Conservation (phyloP, 2,888 invertebrate species). For the Pardosa pseudoannulata region DNA sequence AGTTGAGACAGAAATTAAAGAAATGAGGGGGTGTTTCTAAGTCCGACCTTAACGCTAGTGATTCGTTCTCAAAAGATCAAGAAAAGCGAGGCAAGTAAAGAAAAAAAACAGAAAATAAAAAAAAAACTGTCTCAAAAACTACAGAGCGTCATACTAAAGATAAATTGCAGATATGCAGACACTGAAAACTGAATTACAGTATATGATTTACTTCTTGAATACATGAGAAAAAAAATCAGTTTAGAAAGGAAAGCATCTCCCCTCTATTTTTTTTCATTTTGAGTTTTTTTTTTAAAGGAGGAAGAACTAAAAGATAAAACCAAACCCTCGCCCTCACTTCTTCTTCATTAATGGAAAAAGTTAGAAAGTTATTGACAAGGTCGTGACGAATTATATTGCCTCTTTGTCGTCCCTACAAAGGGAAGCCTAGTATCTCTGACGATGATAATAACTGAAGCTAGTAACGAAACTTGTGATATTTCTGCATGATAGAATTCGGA, state of each 20-base stretch:
- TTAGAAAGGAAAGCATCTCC: constrained; percentile 39
- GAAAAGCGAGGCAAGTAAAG: background rate
- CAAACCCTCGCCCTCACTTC: constrained; percentile 47
- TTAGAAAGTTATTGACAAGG: constrained; percentile 72
- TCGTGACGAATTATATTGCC: constrained; percentile 70
- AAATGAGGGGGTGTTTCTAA: background rate
- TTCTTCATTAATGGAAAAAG: constrained; percentile 72
- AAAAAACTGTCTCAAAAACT: constrained; percentile 43
- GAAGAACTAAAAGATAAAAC: constrained; percentile 58
- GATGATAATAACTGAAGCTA: constrained; percentile 64
- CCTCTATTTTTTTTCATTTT: constrained; percentile 35
- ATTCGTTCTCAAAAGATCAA: background rate
- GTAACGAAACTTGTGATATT: constrained; percentile 52
- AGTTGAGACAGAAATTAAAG: background rate
- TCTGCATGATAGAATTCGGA: constrained; percentile 57
- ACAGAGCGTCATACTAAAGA: constrained; percentile 51
- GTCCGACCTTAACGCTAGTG: background rate
- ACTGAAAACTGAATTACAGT: constrained; percentile 66
- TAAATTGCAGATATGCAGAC: constrained; percentile 58
- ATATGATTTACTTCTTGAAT: constrained; percentile 56
- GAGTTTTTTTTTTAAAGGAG: constrained; percentile 37
- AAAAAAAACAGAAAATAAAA: no score
- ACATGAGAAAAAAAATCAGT: constrained; percentile 19
- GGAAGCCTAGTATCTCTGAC: constrained; percentile 45
- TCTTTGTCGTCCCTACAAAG: constrained; percentile 66